Evolutionary conservation across 2,113 vertebrate species (phyloP).

Genomic region (Genyomyrus donnyi): DNA sequence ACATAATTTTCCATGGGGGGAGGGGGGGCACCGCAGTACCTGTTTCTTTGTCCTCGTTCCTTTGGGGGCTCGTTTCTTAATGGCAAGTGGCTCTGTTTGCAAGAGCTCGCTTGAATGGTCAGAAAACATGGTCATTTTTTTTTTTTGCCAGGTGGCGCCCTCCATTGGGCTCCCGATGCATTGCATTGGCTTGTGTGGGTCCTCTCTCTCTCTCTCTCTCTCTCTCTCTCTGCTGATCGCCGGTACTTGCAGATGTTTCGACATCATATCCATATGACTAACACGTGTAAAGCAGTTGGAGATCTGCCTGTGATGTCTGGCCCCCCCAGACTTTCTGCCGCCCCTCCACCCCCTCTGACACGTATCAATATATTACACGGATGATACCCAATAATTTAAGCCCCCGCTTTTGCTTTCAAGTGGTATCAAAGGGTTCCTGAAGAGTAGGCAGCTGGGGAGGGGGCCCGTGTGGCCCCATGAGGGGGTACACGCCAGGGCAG

Average conservation of each 20-base stretch:
- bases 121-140: conserved; percentile 7
- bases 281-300: conserved; percentile 17
- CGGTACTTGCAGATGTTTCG: conserved; percentile 36
- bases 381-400: conserved; percentile 25
- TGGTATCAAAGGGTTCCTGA: conserved; percentile 23
- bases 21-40: neutral
- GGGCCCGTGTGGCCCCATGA: neutral
- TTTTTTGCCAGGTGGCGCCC: neutral
- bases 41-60: neutral
- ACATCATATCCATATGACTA: conserved; percentile 35
- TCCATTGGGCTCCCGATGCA: neutral
- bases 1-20: neutral
- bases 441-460: neutral
- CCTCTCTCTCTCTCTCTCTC: conserved; percentile 1
- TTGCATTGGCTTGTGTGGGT: neutral
- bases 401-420: conserved; percentile 27
- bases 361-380: conserved; percentile 27
- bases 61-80: neutral
- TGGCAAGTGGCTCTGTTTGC: conserved; percentile 7
- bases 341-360: conserved; percentile 22
- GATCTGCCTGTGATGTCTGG: conserved; percentile 29
- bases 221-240: conserved; percentile 19
- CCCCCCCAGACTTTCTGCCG: conserved; percentile 25
- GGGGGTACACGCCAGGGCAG: neutral
- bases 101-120: conserved; percentile 12